These are phyloP conservation scores for Halictus rubicundus DNA, from an alignment of 1,140 invertebrate genomes.

Conservation along the genomic window DNA sequence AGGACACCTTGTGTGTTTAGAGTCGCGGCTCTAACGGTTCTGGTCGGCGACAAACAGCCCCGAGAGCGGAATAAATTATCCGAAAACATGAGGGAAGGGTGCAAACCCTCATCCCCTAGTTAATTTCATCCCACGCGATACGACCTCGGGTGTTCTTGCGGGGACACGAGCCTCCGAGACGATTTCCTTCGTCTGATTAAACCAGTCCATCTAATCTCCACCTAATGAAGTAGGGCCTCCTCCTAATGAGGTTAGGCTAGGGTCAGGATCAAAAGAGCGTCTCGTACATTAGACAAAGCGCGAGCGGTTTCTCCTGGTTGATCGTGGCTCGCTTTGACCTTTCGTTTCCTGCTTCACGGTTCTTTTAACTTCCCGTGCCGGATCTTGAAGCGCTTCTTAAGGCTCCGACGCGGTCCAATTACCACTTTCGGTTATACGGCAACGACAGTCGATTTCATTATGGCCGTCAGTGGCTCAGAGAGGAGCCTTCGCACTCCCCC, in stretches of 20 bases:
- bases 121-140: slow-evolving; percentile 14
- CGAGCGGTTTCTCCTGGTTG: no score
- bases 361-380: no score
- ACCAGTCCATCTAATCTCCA: slow-evolving; percentile 26
- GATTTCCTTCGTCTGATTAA: slow-evolving; percentile 19
- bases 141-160: slow-evolving; percentile 10
- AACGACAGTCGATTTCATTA: no score
- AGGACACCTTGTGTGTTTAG: background rate
- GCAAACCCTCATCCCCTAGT: background rate
- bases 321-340: no score
- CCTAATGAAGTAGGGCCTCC: slow-evolving; percentile 10
- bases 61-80: slow-evolving; percentile 16
- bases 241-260: background rate
- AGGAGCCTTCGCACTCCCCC: no score
- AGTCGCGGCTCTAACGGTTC: background rate
- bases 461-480: no score
- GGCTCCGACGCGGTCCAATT: no score
- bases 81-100: background rate
- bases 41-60: background rate
- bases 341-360: no score
- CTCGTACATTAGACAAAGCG: no score
- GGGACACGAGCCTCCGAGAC: background rate
- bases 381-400: no score
- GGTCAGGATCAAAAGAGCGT: no score
- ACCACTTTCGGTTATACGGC: no score